phyloP scores from a whole-genome alignment of 1,140 invertebrate species.

The Drosophila prosaltans region DNA sequence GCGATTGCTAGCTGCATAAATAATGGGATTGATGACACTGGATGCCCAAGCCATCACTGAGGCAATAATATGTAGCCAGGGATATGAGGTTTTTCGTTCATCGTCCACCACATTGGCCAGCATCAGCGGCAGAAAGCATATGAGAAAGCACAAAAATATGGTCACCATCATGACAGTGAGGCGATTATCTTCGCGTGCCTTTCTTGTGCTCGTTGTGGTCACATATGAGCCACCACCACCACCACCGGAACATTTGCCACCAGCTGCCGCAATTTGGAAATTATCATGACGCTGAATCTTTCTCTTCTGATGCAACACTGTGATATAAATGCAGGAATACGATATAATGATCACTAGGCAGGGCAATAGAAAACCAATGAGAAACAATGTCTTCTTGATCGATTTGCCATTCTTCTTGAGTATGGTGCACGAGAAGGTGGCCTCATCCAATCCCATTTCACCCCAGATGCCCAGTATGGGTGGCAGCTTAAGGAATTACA shows the following conservation, averaged over 20 bases:
- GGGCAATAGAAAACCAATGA: slow-evolving; percentile 91
- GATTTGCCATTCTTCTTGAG: slow-evolving; percentile 90
- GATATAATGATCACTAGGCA: slow-evolving; percentile 92
- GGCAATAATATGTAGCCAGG: slow-evolving; percentile 90
- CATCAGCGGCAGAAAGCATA: slow-evolving; percentile 93
- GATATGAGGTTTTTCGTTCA: slow-evolving; percentile 86
- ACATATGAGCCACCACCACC: slow-evolving; percentile 49
- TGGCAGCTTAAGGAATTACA: slow-evolving; percentile 87
- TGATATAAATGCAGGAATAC: slow-evolving; percentile 93
- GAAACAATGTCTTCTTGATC: slow-evolving; percentile 93
- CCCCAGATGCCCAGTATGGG: slow-evolving; percentile 93
- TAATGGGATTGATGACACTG: slow-evolving; percentile 93
- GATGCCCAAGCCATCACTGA: slow-evolving; percentile 94
- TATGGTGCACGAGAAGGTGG: slow-evolving; percentile 94
- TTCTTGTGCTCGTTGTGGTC: slow-evolving; percentile 64
- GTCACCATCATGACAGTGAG: slow-evolving; percentile 92
- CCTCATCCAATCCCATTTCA: slow-evolving; percentile 88
- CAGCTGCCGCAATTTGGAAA: slow-evolving; percentile 55
- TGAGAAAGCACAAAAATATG: slow-evolving; percentile 92
- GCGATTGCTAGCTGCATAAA: slow-evolving; percentile 93
- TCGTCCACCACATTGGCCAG: slow-evolving; percentile 93
- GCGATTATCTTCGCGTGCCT: slow-evolving; percentile 88
- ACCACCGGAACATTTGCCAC: slow-evolving; percentile 53
- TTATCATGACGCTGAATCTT: slow-evolving; percentile 85
- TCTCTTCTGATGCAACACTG: slow-evolving; percentile 88